A percentile compares a stretch with the other conserved stretches of the same genome.
phyloP scores from a whole-genome alignment of 64 coral and sea anemone genomes.

The Montipora cactus region DNA sequence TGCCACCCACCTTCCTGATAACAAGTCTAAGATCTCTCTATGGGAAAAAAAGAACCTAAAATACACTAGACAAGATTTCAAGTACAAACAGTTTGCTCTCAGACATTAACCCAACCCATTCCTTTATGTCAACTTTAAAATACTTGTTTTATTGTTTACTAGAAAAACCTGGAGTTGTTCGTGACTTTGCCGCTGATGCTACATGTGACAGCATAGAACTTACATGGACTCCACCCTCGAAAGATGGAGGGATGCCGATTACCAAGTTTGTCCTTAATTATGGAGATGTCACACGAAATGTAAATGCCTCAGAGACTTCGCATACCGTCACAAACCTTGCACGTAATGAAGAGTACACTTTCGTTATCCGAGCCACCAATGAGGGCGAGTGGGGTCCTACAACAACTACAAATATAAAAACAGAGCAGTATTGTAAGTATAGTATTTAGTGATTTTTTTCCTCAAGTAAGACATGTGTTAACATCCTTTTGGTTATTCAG shows the following conservation, averaged over 20 bases:
- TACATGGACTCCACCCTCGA: conserved; percentile 24
- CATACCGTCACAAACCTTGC: conserved; percentile 28
- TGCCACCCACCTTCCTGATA: no score
- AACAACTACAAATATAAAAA: not conserved
- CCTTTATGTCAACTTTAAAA: not conserved
- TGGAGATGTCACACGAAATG: not conserved
- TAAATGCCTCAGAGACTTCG: conserved; percentile 23
- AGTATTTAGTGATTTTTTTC: not conserved
- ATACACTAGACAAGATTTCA: no score
- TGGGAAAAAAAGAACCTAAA: no score
- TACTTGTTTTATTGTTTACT: not conserved
- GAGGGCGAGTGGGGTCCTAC: not conserved
- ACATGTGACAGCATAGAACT: conserved; percentile 32
- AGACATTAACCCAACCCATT: no score
- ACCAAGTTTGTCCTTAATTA: conserved; percentile 45
- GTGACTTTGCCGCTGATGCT: not conserved
- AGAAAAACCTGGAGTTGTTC: conserved; percentile 19
- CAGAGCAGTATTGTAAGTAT: conserved; percentile 64
- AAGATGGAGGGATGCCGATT: conserved; percentile 57
- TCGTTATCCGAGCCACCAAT: conserved; percentile 28
- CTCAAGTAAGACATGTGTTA: no score
- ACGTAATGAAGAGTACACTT: conserved; percentile 10
- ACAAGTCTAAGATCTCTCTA: no score
- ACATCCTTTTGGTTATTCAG: no score
- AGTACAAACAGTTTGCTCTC: no score